Evolutionary conservation across 1,140 invertebrate genomes (phyloP), one percentile per base, ranked within the genome.

Genomic region (Nasonia vitripennis): DNA sequence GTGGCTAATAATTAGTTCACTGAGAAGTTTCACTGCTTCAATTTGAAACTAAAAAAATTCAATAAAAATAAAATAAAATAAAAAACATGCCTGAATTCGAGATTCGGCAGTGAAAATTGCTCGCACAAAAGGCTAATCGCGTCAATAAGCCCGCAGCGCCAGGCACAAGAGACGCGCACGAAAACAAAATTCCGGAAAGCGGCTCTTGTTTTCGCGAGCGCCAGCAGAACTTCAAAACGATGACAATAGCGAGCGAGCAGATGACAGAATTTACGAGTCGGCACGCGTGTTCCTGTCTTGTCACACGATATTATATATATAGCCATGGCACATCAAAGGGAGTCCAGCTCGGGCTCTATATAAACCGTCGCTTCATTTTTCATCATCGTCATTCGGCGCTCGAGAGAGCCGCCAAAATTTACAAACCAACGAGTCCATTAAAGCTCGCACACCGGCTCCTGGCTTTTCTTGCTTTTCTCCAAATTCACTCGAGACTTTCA

Each of bases 361-460:
- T 62, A 62, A 20, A 62, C 17, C 41, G 10, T 3, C 48, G 12
- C 51, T 70, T 62, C 78, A 85, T 85, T 85, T 85, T 85, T 85
- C 83, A 85, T 79, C 77, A 62, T 74, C 31, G 68, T 62, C 77
- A 31, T 27, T 78, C 51, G 73, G 3, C 41, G 20, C 11, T 83
- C n/a, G 37, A 75, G 45, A 78, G 41, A 20, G 3, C 37, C 5
- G 20, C 6, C n/a, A 41, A 83, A 67, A 67, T 78, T 68, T 11
- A 77, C 74, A 83, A 83, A 55, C 55, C 68, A 20, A 84, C 77
- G 83, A 73, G 77, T 78, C 62, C 78, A 78, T 83, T 83, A 78
- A 78, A n/a, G 48, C 71, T 27, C 17, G 17, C 23, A 73, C 71
- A 82, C 7, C 12, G 17, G 71, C 31, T 75, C 67, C 55, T 27